Conservation (phyloP, 1,140 invertebrate genomes). For the Hypothenemus hampei region DNA sequence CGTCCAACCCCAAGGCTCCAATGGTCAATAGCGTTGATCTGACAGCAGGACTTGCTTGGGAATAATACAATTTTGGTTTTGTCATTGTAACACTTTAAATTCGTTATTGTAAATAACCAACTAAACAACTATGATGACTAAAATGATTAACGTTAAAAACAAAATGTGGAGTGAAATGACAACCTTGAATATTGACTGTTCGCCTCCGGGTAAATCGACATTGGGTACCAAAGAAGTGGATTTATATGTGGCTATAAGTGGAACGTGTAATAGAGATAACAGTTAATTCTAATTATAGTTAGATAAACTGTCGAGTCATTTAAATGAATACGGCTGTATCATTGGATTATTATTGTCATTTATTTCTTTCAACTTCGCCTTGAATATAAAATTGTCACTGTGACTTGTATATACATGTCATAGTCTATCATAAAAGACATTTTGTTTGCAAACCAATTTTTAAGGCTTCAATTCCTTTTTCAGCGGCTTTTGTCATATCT, state of each 20-base stretch:
- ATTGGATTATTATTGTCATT: neutral
- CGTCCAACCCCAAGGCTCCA: conserved; percentile 62
- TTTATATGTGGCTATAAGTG: neutral
- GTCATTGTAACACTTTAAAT: conserved; percentile 4
- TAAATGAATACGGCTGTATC: neutral
- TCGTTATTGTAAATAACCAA: neutral
- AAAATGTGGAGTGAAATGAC: neutral
- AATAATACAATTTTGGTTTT: conserved; percentile 40
- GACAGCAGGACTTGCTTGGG: conserved; percentile 52
- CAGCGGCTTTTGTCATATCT: conserved; percentile 19
- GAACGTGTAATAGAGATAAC: neutral
- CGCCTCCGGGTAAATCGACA: neutral
- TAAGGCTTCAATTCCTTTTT: neutral
- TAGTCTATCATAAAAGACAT: neutral
- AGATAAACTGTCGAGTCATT: neutral
- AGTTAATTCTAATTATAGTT: neutral
- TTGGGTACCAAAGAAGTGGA: neutral
- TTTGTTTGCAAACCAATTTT: conserved; percentile 2
- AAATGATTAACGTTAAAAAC: neutral
- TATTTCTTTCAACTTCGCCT: neutral
- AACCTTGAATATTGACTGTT: neutral
- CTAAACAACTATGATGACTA: neutral
- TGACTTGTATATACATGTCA: neutral
- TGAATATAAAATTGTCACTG: neutral
- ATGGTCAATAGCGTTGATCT: conserved; percentile 57